phyloP scores from a whole-genome alignment of 2,797 vertebrate species.

The Eulemur rubriventer region DNA sequence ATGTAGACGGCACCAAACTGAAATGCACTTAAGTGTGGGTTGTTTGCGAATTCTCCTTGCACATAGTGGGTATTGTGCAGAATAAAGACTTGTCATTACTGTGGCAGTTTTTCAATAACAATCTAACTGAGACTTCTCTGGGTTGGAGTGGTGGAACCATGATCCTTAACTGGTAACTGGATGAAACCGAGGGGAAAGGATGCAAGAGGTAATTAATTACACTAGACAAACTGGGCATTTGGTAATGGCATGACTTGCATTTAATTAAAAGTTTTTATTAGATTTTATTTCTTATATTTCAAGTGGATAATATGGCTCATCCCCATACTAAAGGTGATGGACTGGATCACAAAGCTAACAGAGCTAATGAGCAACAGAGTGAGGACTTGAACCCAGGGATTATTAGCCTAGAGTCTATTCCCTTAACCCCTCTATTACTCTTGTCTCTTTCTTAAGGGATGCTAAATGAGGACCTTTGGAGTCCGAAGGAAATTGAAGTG shows the following conservation, averaged over 20 bases:
- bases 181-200: background rate
- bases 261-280: background rate
- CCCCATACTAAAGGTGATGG: background rate
- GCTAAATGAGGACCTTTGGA: background rate
- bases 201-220: background rate
- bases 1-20: background rate
- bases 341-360: background rate
- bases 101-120: background rate
- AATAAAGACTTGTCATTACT: background rate
- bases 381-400: background rate
- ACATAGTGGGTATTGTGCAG: background rate
- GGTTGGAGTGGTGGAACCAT: background rate
- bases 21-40: background rate
- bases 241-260: background rate
- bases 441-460: background rate
- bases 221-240: background rate
- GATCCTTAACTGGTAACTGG: background rate
- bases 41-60: background rate
- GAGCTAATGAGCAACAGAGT: background rate
- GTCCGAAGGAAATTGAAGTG: background rate
- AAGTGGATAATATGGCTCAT: background rate
- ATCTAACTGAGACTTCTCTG: background rate
- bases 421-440: background rate
- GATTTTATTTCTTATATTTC: constrained; percentile 36
- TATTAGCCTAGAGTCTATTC: background rate